phyloP scores from a whole-genome alignment of 2,113 vertebrate species.

The Phasianus colchicus region DNA sequence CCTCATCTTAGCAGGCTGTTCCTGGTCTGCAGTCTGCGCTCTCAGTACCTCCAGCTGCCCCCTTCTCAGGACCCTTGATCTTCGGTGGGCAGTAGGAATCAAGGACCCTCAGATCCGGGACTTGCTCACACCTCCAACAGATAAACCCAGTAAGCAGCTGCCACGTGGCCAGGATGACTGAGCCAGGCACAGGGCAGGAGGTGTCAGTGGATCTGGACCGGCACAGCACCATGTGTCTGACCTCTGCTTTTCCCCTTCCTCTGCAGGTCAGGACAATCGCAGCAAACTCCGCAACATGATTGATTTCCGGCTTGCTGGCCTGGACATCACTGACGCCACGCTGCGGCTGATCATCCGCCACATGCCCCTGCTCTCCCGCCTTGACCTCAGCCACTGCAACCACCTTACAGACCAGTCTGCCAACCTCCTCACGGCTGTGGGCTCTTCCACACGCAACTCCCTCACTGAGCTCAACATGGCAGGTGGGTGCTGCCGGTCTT shows the following conservation, averaged over 20 bases:
- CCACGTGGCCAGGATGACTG: accelerated
- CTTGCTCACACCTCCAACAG: slow-evolving; percentile 89
- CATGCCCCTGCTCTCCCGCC: slow-evolving; percentile 94
- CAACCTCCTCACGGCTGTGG: slow-evolving; percentile 95
- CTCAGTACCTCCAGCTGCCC: slow-evolving; percentile 96
- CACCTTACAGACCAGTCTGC: slow-evolving; percentile 93
- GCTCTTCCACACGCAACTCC: slow-evolving; percentile 95
- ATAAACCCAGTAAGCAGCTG: slow-evolving; percentile 80
- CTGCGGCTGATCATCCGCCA: slow-evolving; percentile 96
- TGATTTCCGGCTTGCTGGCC: slow-evolving; percentile 91
- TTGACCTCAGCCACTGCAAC: slow-evolving; percentile 96
- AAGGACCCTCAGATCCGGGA: slow-evolving; percentile 96
- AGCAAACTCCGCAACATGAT: slow-evolving; percentile 96
- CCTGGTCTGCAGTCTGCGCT: slow-evolving; percentile 94
- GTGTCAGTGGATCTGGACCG: accelerated
- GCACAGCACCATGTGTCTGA: accelerated
- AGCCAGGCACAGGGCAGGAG: accelerated
- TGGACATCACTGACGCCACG: slow-evolving; percentile 94
- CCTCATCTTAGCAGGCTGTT: slow-evolving; percentile 93
- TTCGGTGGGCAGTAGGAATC: slow-evolving; percentile 95
- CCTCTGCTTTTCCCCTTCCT: neutral
- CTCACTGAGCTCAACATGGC: slow-evolving; percentile 95
- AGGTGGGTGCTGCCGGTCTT: slow-evolving; percentile 72
- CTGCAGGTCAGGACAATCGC: slow-evolving; percentile 93
- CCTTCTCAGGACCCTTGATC: slow-evolving; percentile 94